Conservation (phyloP, 2,113 vertebrate genomes). For the Electrona antarctica region DNA sequence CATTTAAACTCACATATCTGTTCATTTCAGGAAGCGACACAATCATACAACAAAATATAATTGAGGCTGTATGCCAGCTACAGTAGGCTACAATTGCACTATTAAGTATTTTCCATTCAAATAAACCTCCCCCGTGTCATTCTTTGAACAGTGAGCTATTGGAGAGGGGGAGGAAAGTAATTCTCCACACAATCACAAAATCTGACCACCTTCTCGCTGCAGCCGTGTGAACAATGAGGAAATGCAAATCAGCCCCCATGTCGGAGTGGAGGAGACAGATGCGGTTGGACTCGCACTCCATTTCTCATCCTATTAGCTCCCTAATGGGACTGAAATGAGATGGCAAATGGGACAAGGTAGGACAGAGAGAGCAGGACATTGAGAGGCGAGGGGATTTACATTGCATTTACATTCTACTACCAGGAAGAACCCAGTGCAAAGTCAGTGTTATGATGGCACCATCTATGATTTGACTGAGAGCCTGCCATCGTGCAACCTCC, state of each 20-base stretch:
- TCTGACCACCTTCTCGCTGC: constrained; percentile 2
- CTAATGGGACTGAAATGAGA: constrained; percentile 68
- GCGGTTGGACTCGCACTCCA: constrained; percentile 36
- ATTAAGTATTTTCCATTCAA: too few species aligned
- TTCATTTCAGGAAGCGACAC: too few species aligned
- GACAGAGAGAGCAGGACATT: constrained; percentile 21
- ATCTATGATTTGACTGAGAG: background rate
- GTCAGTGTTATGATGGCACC: background rate
- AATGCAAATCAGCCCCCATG: constrained; percentile 45
- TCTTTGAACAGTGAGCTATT: constrained; percentile 3
- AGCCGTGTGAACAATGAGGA: constrained; percentile 32
- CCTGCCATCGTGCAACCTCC: too few species aligned
- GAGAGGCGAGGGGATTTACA: constrained; percentile 26
- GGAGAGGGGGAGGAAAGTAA: constrained; percentile 3
- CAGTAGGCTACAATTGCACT: too few species aligned
- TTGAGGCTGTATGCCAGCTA: too few species aligned
- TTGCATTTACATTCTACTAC: too few species aligned
- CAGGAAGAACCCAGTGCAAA: constrained; percentile 1
- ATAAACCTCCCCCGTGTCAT: background rate
- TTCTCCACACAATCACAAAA: background rate
- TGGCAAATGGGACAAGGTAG: constrained; percentile 51
- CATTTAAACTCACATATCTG: too few species aligned
- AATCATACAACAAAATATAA: too few species aligned
- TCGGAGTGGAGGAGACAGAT: constrained; percentile 32
- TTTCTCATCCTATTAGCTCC: constrained; percentile 70